Base-by-base conservation (phyloP, 2,797 vertebrate genomes). In the Cyclura pinguis region DNA sequence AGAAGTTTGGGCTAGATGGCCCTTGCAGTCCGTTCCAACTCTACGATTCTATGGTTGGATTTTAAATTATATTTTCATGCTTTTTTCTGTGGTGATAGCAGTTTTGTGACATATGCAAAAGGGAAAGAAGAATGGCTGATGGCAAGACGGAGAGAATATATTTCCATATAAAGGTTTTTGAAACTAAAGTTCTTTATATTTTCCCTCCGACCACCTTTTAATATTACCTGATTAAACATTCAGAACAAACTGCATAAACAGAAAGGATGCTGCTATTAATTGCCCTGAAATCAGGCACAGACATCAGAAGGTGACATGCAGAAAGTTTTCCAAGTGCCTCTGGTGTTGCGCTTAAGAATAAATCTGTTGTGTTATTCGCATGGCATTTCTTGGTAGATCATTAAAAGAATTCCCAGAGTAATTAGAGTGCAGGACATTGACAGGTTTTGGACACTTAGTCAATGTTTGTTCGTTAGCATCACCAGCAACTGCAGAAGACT, bases 381-480 rank as follows among this genome's bases (percentile, higher is more conserved):
- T 78, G 91, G 88, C 88, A 80, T 92, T 87, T 90, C 86, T 78
- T 67, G 42, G 85, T 64, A 84, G 81, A 90, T 92, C 76, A 87
- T 89, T 87, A 87, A 90, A 90, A 90, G 85, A 87, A 74, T 87
- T 90, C 88, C 82, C 85, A 78, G 85, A 87, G 80, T 92, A 72
- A 89, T 89, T 80, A 73, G 57, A 80, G 85, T 74, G 64, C 64
- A 64, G 64, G 35, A 74, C 86, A 80, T 59, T 91, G 90, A 84
- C 62, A 73, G 74, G 1, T 76, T 88, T 88, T 76, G 59, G 64
- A 84, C 74, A 67, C 18, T 87, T 84, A 64, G 80, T 89, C 73
- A 84, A 89, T 92, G 32, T 73, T 87, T 62, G 74, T 87, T 85
- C 82, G 87, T 90, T 84, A 74, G 42, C 81, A 80, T 74, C 32